Conservation (phyloP, 2,797 vertebrate genomes). For the Pogonophryne albipinna region DNA sequence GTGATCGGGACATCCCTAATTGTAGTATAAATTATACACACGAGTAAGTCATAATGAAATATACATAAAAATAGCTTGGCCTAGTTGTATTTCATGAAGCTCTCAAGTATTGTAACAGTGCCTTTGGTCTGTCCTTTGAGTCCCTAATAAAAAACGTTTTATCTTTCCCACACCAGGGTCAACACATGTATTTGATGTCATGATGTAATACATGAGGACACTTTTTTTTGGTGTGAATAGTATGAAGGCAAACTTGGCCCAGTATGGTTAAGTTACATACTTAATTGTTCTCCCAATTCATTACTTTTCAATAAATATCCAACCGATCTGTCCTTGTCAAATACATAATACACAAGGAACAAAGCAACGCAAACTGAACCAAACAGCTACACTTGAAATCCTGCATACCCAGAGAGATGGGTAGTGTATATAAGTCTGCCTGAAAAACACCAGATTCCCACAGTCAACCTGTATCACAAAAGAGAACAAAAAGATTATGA, state of each 20-base stretch:
- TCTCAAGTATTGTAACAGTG: slow-evolving; percentile 13
- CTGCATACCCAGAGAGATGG: background rate
- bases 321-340: background rate
- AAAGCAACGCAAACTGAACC: background rate
- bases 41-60: slow-evolving; percentile 63
- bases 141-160: slow-evolving; percentile 5
- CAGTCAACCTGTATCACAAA: background rate
- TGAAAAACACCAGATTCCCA: background rate
- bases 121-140: slow-evolving; percentile 22
- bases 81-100: slow-evolving; percentile 48
- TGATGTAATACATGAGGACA: background rate
- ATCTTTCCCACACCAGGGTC: slow-evolving; percentile 2
- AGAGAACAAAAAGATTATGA: background rate
- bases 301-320: background rate
- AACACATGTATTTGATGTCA: background rate
- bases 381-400: background rate
- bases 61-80: slow-evolving; percentile 62
- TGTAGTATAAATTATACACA: slow-evolving; percentile 62
- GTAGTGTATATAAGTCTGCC: background rate
- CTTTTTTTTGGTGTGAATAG: background rate
- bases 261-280: background rate
- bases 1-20: too few species aligned
- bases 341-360: background rate
- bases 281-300: background rate
- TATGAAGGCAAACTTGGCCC: background rate